These are phyloP conservation scores for Folsomia manolachei DNA, from an alignment of 2,888 invertebrate genomes.

Conservation along the genomic window DNA sequence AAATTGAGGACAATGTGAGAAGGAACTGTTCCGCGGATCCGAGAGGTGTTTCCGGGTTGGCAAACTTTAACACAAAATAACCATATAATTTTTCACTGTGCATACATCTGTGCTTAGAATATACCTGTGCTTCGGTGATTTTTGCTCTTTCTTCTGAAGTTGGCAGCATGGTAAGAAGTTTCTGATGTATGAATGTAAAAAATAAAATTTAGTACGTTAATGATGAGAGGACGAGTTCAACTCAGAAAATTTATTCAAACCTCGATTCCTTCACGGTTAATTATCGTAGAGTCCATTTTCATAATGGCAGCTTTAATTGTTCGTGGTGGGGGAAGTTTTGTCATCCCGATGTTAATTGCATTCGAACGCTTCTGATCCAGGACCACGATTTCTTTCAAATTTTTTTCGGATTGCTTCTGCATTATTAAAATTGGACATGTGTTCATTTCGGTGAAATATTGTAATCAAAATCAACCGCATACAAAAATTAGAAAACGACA, in stretches of 20 bases:
- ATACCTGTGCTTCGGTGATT: no score
- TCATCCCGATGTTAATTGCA: slow-evolving; percentile 99
- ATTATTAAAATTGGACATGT: slow-evolving; percentile 19
- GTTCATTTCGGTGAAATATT: neutral
- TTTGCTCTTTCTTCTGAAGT: slow-evolving; percentile 94
- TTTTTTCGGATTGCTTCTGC: slow-evolving; percentile 78
- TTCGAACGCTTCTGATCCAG: slow-evolving; percentile 96
- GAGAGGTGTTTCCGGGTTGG: slow-evolving; percentile 79
- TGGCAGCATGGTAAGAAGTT: slow-evolving; percentile 94
- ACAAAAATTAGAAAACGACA: neutral
- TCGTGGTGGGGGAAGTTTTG: slow-evolving; percentile 93
- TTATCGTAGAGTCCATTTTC: slow-evolving; percentile 98
- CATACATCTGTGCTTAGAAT: no score
- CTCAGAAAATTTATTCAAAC: slow-evolving; percentile 52
- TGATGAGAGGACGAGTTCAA: no score
- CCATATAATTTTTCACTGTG: no score
- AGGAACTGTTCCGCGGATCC: slow-evolving; percentile 98
- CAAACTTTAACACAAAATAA: no score
- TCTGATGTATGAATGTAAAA: slow-evolving; percentile 58
- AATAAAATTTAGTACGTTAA: no score
- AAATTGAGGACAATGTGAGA: slow-evolving; percentile 91
- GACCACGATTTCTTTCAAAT: slow-evolving; percentile 87
- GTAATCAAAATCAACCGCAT: neutral
- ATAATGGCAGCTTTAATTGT: slow-evolving; percentile 98
- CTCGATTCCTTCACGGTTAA: slow-evolving; percentile 96